These are phyloP conservation scores for Cyprinella venusta DNA, from an alignment of 2,797 vertebrate genomes.

Conservation along the genomic window DNA sequence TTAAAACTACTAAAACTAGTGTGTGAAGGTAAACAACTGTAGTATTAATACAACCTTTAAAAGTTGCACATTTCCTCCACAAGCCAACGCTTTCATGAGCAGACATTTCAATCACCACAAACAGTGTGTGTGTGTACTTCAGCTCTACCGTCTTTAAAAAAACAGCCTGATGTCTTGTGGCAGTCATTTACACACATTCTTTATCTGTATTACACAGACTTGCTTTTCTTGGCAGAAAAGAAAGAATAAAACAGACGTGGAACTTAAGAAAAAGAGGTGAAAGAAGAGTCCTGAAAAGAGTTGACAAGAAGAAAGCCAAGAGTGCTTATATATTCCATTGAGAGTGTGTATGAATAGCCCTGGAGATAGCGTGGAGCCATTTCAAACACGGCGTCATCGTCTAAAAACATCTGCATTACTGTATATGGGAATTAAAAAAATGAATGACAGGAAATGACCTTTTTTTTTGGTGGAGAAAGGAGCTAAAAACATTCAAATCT, in stretches of 20 bases:
- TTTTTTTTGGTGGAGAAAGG: slow-evolving; percentile 58
- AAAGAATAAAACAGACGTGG: slow-evolving; percentile 36
- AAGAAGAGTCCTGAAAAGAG: slow-evolving; percentile 47
- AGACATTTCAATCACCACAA: background rate
- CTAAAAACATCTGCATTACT: slow-evolving; percentile 59
- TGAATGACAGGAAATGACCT: slow-evolving; percentile 75
- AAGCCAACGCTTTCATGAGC: background rate
- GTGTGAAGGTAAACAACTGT: background rate
- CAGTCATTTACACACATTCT: slow-evolving; percentile 25
- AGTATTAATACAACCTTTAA: background rate
- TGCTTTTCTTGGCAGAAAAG: slow-evolving; percentile 28
- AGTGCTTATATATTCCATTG: slow-evolving; percentile 54
- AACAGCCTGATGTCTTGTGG: background rate
- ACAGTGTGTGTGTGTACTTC: background rate
- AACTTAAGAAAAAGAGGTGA: slow-evolving; percentile 47
- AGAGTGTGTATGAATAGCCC: slow-evolving; percentile 54
- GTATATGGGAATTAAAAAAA: slow-evolving; percentile 70
- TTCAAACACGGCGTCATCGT: slow-evolving; percentile 55
- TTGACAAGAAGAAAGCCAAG: slow-evolving; percentile 48
- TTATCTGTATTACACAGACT: slow-evolving; percentile 48
- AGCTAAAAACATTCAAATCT: slow-evolving; percentile 20
- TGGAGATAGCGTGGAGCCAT: slow-evolving; percentile 16
- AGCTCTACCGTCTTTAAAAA: background rate
- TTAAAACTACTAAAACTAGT: background rate
- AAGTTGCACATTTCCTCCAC: background rate